These are phyloP conservation scores for Andricus grossulariae DNA, from an alignment of 1,140 invertebrate genomes.

Conservation along the genomic window DNA sequence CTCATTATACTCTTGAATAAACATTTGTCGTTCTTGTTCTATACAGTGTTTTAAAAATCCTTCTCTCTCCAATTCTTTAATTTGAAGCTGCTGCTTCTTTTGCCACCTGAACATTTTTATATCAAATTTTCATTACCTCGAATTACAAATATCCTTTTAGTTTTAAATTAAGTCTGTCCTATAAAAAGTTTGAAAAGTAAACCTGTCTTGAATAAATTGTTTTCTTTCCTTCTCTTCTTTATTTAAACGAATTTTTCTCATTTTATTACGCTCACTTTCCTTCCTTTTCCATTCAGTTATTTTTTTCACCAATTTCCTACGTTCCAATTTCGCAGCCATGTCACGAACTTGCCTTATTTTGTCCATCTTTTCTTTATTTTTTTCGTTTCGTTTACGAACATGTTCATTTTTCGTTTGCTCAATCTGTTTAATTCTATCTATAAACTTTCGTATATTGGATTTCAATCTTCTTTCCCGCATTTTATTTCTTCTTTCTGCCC, in stretches of 20 bases:
- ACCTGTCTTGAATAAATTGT: constrained; percentile 43
- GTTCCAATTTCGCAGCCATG: not conserved
- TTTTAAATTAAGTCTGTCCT: constrained; percentile 28
- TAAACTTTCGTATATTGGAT: not conserved
- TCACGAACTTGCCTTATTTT: not conserved
- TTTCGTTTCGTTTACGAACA: not conserved
- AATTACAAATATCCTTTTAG: constrained; percentile 32
- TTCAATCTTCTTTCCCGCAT: not conserved
- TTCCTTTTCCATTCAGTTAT: constrained; percentile 34
- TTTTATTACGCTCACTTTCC: constrained; percentile 43
- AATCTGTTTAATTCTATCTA: not conserved
- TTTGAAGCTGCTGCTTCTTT: constrained; percentile 52
- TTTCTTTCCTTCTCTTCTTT: constrained; percentile 48
- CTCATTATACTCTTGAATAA: constrained; percentile 59
- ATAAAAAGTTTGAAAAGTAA: constrained; percentile 38
- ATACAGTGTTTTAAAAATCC: constrained; percentile 47
- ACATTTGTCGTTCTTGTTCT: constrained; percentile 47
- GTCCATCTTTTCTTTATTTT: not conserved
- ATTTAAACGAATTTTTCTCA: constrained; percentile 32
- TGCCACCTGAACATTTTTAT: constrained; percentile 55
- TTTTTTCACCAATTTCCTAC: not conserved
- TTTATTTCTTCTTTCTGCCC: not conserved
- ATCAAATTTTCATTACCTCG: constrained; percentile 27
- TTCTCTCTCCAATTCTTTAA: constrained; percentile 55
- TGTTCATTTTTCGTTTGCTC: not conserved